These are phyloP conservation scores for Plestiodon gilberti DNA, from an alignment of 2,113 vertebrate genomes.

Conservation along the genomic window DNA sequence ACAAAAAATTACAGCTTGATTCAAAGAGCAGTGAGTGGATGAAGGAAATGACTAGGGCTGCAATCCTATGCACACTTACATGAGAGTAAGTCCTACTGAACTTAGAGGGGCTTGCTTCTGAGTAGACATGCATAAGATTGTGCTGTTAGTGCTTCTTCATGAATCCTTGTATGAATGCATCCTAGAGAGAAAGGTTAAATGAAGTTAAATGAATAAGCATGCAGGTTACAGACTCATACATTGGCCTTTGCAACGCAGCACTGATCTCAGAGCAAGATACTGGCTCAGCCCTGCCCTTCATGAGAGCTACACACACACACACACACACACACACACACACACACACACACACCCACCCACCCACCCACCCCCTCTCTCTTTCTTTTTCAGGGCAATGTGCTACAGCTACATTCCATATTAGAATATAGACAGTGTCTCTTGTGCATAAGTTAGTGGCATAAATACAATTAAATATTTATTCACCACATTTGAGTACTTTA, in stretches of 20 bases:
- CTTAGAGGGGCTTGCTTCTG: no score
- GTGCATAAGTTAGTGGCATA: slow-evolving; percentile 31
- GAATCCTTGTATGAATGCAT: no score
- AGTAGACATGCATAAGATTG: no score
- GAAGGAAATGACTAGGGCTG: no score
- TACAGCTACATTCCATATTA: slow-evolving; percentile 36
- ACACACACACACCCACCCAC: no score
- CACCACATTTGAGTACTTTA: background rate
- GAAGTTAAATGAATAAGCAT: background rate
- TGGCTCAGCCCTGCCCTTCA: background rate
- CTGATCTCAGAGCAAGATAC: slow-evolving; percentile 10
- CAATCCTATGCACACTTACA: no score
- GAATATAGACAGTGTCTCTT: slow-evolving; percentile 12
- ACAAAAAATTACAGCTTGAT: background rate
- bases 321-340: no score
- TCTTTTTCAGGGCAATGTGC: background rate
- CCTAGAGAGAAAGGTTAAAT: no score
- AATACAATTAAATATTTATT: slow-evolving; percentile 31
- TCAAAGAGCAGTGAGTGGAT: no score
- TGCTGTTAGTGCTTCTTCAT: no score
- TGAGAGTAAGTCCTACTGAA: no score
- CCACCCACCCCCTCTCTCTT: background rate
- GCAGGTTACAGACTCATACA: background rate
- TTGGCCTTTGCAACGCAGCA: background rate
- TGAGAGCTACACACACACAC: rapidly evolving